Conservation (phyloP, 2,797 vertebrate species). For the Lacerta bilineata region DNA sequence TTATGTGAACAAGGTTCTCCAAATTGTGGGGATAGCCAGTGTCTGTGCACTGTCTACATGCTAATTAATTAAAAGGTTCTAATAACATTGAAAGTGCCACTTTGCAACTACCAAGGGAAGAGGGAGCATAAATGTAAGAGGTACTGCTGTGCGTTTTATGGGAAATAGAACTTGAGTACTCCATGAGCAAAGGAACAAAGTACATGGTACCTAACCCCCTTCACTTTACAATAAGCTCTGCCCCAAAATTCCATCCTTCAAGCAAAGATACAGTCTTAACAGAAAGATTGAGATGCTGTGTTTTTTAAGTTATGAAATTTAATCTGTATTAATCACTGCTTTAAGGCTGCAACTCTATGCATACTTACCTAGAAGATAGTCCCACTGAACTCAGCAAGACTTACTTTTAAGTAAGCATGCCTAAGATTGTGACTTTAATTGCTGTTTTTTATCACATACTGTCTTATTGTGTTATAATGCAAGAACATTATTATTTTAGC, state of each 20-base stretch:
- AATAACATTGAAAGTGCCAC: background rate
- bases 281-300: background rate
- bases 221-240: slow-evolving; percentile 10
- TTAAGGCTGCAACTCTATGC: background rate
- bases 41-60: background rate
- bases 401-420: background rate
- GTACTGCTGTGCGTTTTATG: background rate
- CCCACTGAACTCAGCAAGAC: background rate
- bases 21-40: background rate
- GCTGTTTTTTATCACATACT: background rate
- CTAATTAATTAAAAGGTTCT: background rate
- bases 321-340: background rate
- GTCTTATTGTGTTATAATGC: background rate
- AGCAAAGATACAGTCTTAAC: background rate
- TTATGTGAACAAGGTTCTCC: background rate
- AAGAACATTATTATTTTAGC: background rate
- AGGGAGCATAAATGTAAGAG: background rate
- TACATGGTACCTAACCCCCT: background rate
- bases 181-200: background rate
- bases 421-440: background rate
- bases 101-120: background rate
- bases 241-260: background rate
- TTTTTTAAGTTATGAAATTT: background rate
- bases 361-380: background rate
- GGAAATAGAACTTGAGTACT: background rate